Conservation (phyloP, 2,797 vertebrate genomes). For the Falco peregrinus region DNA sequence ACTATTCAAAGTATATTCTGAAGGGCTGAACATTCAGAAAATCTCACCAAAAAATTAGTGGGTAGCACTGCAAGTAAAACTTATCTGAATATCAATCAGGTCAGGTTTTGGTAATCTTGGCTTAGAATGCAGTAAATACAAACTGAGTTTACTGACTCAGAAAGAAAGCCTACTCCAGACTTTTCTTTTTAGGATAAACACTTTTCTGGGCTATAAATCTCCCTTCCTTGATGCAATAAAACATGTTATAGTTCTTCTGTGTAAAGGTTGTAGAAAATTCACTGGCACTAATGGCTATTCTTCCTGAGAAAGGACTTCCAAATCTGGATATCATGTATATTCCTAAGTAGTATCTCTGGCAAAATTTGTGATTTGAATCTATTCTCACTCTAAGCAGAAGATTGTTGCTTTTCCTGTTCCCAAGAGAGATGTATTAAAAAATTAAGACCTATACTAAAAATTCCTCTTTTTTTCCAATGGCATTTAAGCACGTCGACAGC, state of each 20-base stretch:
- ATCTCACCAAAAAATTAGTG: background rate
- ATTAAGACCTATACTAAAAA: conserved; percentile 26
- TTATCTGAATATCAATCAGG: background rate
- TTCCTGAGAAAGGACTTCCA: background rate
- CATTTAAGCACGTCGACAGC: background rate
- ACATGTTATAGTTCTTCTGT: background rate
- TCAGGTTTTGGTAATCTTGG: background rate
- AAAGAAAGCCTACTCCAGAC: background rate
- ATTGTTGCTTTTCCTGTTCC: conserved; percentile 29
- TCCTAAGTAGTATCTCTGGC: background rate
- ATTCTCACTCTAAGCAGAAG: background rate
- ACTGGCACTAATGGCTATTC: accelerated
- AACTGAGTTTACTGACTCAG: background rate
- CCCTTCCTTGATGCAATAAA: background rate
- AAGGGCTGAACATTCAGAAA: background rate
- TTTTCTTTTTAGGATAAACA: background rate
- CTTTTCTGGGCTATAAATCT: background rate
- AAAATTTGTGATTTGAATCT: background rate
- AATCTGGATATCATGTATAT: background rate
- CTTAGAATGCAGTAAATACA: background rate
- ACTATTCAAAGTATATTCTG: background rate
- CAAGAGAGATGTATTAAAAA: conserved; percentile 47
- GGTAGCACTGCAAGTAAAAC: background rate
- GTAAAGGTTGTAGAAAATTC: background rate
- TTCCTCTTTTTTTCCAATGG: background rate